Conservation (phyloP, 2,113 vertebrate genomes). For the Lamprotornis superbus region DNA sequence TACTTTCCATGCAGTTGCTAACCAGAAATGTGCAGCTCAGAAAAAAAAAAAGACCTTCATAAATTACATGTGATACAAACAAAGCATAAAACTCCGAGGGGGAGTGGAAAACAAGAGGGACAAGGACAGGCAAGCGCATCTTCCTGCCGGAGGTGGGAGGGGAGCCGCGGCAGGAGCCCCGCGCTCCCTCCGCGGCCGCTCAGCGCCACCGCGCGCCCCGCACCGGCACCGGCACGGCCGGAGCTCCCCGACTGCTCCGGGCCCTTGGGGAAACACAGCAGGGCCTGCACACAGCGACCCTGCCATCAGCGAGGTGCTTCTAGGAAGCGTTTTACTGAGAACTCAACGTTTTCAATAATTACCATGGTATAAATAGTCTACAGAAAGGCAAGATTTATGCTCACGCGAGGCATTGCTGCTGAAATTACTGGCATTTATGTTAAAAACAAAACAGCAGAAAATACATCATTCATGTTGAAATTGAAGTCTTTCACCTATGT, state of each 20-base stretch:
- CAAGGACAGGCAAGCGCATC: background rate
- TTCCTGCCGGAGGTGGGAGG: background rate
- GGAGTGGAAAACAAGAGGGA: background rate
- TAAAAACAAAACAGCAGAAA: background rate
- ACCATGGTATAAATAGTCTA: background rate
- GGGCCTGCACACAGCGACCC: background rate
- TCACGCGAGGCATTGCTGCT: background rate
- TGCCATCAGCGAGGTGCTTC: rapidly evolving
- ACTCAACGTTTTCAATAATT: background rate
- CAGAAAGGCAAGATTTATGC: background rate
- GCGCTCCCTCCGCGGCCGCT: background rate
- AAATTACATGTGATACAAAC: background rate
- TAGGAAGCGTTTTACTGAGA: background rate
- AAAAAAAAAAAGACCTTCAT: background rate
- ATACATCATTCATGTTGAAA: background rate
- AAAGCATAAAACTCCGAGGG: background rate
- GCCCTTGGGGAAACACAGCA: background rate
- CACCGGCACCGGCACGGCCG: conserved; percentile 20
- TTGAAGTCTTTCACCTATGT: background rate
- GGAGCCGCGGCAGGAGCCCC: background rate
- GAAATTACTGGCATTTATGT: background rate
- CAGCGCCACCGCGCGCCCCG: conserved; percentile 66
- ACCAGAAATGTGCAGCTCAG: background rate
- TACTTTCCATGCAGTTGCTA: background rate
- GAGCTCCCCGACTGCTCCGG: background rate